Conservation (phyloP, 2,113 vertebrate genomes). For the Mesembrinibis cayennensis region DNA sequence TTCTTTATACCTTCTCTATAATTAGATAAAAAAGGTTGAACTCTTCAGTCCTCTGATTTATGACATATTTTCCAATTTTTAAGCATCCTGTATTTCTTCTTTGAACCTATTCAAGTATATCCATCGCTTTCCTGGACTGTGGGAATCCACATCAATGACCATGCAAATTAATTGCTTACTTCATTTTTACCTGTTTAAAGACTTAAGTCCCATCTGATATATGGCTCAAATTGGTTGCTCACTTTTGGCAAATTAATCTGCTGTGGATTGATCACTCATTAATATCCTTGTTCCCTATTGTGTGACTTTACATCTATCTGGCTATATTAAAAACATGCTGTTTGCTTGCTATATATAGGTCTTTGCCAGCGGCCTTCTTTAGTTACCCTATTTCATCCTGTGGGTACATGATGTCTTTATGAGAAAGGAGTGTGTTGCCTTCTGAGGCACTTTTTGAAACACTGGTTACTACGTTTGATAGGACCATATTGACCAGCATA, state of each 20-base stretch:
- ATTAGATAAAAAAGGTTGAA: background rate
- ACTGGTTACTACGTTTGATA: background rate
- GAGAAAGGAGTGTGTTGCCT: background rate
- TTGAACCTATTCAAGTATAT: background rate
- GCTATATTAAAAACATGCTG: background rate
- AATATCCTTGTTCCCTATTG: background rate
- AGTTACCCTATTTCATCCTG: background rate
- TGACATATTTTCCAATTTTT: background rate
- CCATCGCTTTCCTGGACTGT: background rate
- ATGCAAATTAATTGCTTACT: background rate
- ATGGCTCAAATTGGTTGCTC: background rate
- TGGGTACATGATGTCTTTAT: background rate
- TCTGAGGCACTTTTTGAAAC: background rate
- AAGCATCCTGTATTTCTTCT: background rate
- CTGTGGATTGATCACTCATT: background rate
- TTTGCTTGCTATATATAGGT: background rate
- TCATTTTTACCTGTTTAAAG: background rate
- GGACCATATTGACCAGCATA: background rate
- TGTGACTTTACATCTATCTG: background rate
- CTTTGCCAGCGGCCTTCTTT: background rate
- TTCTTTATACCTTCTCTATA: background rate
- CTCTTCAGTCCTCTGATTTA: background rate
- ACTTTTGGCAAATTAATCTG: background rate
- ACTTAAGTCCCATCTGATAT: background rate
- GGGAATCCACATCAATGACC: background rate